Base-by-base conservation (phyloP, 2,113 vertebrate species). In the Glaucidium brasilianum region DNA sequence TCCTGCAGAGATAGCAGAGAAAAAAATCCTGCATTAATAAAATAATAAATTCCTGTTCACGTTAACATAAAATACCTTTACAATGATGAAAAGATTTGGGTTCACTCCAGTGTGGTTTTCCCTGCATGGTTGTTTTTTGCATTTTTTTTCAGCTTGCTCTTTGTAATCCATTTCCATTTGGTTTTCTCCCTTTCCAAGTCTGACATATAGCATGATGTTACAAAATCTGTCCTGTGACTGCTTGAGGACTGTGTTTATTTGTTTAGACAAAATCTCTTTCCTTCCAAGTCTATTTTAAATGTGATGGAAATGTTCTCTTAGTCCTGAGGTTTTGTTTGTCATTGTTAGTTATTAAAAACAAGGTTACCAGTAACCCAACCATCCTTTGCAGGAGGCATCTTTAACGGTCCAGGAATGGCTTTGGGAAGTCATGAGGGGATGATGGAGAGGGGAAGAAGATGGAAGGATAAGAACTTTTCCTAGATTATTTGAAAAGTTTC, bases 261-360 rank as follows among this genome's bases (percentile, higher is more conserved):
- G 60, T 92, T 95, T 92, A 76, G 58, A 75, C 62, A 94, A 84
- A 94, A 77, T 58, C 41, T 87, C 56, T 91, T 93, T 81, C 64
- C 73, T 88, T 89, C 76, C 83, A 92, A 92, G 39, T 94, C 49
- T 82, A 23, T 94, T 91, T 94, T 60, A 94, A 91, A 53, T 64
- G 50, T 73, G 58, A 23, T 76, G 83, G 76, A 94, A 89, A 87
- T 0, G 0, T 62, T 62, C 76, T 64, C 55, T 60, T 68, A 19
- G 60, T 92, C 52, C 53, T 10, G 32, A 72, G 78, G 43, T 90
- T 95, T 91, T 89, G 53, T 55, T 93, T 90, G 91, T 68, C 80
- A 17, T 64, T 77, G 41, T 82, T 81, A 32, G 52, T 84, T 92
- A 89, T 41, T 91, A 60, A 77, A 94, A 80, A 58, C 41, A 15